Conservation (phyloP, 2,888 invertebrate species). For the Lasioglossum oenotherae region DNA sequence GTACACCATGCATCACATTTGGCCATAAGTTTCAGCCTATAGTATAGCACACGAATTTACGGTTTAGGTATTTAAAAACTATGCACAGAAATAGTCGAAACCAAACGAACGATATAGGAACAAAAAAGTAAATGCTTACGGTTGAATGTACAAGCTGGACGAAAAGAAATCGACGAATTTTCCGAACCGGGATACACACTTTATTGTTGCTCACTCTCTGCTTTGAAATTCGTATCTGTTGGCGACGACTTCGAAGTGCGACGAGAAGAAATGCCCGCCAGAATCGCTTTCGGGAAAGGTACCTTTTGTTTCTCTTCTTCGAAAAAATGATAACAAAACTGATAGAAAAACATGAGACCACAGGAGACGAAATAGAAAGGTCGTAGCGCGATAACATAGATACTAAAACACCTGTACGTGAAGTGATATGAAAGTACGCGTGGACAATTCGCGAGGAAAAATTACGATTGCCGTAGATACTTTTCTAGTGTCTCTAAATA, state of each 20-base stretch:
- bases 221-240: conserved; percentile 60
- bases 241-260: conserved; percentile 28
- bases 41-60: conserved; percentile 48
- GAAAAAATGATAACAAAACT: background rate
- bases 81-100: conserved; percentile 58
- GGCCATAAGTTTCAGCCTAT: conserved; percentile 30
- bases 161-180: conserved; percentile 40
- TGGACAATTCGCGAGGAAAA: conserved; percentile 30
- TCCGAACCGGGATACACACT: conserved; percentile 41
- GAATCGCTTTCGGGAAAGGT: conserved; percentile 36
- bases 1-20: conserved; percentile 4
- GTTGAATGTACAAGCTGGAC: conserved; percentile 45
- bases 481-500: conserved; percentile 56
- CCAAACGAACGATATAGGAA: conserved; percentile 47
- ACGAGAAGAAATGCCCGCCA: conserved; percentile 18
- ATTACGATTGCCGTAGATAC: conserved; percentile 48
- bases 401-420: conserved; percentile 13
- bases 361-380: background rate
- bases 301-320: conserved; percentile 45
- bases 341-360: background rate
- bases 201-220: conserved; percentile 71
- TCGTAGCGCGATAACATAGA: background rate
- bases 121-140: conserved; percentile 56
- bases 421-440: conserved; percentile 47
- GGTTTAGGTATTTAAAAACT: conserved; percentile 50